A percentile compares a stretch with the other conserved stretches of the same genome.
Evolutionary conservation across 2,888 invertebrate species (phyloP).

Genomic region (Conus canariensis): DNA sequence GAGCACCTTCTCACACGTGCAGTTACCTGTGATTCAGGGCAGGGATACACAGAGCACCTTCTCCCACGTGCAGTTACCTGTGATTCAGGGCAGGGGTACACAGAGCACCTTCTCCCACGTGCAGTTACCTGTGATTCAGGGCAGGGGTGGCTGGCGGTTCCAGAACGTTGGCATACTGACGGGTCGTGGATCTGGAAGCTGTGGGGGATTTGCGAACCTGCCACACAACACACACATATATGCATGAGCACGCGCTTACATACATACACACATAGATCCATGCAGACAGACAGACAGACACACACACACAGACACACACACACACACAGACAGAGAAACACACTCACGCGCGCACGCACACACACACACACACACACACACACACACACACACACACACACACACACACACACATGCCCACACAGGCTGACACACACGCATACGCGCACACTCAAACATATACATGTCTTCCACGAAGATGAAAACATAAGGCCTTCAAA

Average conservation of each 20-base stretch:
- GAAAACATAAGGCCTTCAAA: too few species aligned
- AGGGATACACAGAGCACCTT: background rate
- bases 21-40: background rate
- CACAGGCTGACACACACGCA: background rate
- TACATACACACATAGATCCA: background rate
- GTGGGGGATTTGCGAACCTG: slow-evolving; percentile 70
- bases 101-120: too few species aligned
- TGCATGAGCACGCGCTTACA: background rate
- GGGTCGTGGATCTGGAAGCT: slow-evolving; percentile 45
- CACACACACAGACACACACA: background rate
- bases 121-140: background rate
- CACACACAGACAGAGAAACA: too few species aligned
- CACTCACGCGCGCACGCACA: too few species aligned
- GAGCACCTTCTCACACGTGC: too few species aligned
- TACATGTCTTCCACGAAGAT: too few species aligned
- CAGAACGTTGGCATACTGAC: background rate
- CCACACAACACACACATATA: background rate
- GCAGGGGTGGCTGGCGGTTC: background rate
- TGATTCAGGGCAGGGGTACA: too few species aligned
- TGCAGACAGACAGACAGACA: background rate
- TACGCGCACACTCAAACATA: background rate
- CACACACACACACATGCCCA: background rate
- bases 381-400: background rate
- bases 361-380: too few species aligned
- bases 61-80: too few species aligned